phyloP scores from a whole-genome alignment of 2,113 vertebrate genomes.

The Plotosus lineatus region DNA sequence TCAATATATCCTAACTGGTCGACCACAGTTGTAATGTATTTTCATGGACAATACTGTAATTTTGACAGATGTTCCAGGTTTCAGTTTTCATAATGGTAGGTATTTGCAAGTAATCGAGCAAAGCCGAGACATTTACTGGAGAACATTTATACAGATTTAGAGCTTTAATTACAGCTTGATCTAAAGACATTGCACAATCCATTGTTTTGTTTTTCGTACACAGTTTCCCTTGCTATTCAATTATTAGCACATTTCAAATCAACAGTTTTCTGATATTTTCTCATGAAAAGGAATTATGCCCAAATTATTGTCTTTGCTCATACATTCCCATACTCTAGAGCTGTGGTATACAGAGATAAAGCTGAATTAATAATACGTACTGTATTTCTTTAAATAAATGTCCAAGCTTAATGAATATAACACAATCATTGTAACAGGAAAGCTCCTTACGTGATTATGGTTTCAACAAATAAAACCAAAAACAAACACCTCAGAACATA shows the following conservation, averaged over 20 bases:
- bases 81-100: no score
- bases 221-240: neutral
- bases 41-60: neutral
- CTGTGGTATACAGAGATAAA: neutral
- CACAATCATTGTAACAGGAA: neutral
- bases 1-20: neutral
- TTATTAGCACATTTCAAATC: neutral
- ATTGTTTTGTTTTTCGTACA: neutral
- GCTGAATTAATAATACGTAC: neutral
- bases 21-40: neutral
- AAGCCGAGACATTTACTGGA: neutral
- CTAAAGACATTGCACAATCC: neutral
- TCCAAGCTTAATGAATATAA: neutral
- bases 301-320: neutral
- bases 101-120: no score
- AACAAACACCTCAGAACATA: slow-evolving; percentile 5
- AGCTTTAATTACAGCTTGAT: neutral
- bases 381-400: neutral
- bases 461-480: neutral
- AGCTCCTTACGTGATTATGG: neutral
- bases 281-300: neutral
- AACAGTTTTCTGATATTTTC: neutral
- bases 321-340: neutral
- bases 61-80: neutral
- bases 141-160: neutral